A percentile compares a stretch with the other conserved stretches of the same genome.
Evolutionary conservation across 1,140 invertebrate species (phyloP).

Genomic region (Harlomillsia oculata): DNA sequence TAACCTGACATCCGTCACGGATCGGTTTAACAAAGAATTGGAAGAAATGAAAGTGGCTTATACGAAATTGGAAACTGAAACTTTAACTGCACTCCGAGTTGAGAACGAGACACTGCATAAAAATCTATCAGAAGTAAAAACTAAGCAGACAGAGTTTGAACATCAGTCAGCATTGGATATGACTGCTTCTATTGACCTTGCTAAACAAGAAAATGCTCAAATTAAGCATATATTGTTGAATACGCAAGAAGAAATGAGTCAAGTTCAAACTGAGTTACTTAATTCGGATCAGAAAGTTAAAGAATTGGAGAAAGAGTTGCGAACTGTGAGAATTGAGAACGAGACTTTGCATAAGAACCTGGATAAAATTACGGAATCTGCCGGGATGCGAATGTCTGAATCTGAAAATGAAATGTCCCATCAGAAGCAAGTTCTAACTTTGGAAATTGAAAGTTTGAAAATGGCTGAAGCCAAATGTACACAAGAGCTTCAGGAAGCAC

Average conservation of each 20-base stretch:
- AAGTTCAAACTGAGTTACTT: conserved; percentile 6
- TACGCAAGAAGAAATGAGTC: conserved; percentile 21
- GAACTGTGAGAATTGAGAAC: not conserved
- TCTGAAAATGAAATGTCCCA: not conserved
- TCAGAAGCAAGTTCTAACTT: not conserved
- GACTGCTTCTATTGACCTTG: no score
- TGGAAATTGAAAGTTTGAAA: not conserved
- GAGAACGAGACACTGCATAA: no score
- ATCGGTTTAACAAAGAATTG: not conserved
- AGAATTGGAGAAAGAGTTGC: not conserved
- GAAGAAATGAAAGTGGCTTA: not conserved
- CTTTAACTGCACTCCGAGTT: no score
- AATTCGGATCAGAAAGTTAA: conserved; percentile 3
- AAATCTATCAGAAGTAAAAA: no score
- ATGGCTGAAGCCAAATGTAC: not conserved
- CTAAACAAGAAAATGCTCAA: conserved; percentile 65
- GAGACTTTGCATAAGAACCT: conserved; percentile 6
- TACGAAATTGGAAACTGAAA: not conserved
- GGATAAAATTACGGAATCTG: conserved; percentile 2
- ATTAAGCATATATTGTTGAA: conserved; percentile 56
- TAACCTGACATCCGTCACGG: not conserved
- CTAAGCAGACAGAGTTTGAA: no score
- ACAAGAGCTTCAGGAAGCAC: not conserved
- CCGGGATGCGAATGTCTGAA: not conserved
- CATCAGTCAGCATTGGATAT: no score